A percentile compares a stretch with the other conserved stretches of the same genome.
These are phyloP conservation scores for Parasteatoda lunata DNA, from an alignment of 2,888 invertebrate genomes.

Conservation along the genomic window DNA sequence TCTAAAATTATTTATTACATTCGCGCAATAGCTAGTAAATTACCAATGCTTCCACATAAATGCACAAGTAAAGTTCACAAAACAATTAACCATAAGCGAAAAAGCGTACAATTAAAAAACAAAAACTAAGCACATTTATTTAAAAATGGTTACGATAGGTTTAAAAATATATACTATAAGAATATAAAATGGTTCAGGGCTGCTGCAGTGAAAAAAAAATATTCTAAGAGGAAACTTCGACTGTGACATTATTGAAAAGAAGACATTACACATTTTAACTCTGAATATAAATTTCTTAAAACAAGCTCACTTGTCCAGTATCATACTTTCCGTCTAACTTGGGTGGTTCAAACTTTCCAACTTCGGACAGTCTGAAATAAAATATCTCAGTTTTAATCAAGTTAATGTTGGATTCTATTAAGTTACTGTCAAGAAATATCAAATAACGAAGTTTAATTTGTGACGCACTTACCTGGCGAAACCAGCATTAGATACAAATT, in stretches of 20 bases:
- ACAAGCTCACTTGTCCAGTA: constrained; percentile 83
- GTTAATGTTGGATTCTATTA: not conserved
- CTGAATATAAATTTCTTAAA: not conserved
- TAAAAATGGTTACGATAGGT: too few species aligned
- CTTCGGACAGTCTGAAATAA: constrained; percentile 88
- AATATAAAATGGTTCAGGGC: not conserved
- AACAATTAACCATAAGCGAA: too few species aligned
- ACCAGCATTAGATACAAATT: constrained; percentile 26
- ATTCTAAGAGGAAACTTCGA: too few species aligned
- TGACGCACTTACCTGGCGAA: constrained; percentile 45
- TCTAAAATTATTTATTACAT: too few species aligned
- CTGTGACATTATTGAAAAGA: too few species aligned
- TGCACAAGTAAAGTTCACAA: too few species aligned
- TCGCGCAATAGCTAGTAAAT: too few species aligned
- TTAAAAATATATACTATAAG: not conserved
- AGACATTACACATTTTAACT: not conserved
- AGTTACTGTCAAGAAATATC: not conserved
- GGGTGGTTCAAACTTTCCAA: constrained; percentile 90
- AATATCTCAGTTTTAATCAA: not conserved
- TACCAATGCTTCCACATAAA: too few species aligned
- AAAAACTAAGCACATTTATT: too few species aligned
- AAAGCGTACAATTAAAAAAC: too few species aligned
- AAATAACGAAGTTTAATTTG: not conserved
- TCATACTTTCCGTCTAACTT: constrained; percentile 93
- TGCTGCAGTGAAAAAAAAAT: not conserved